These are phyloP conservation scores for Nebria brevicollis DNA, from an alignment of 2,888 invertebrate genomes.

Conservation along the genomic window DNA sequence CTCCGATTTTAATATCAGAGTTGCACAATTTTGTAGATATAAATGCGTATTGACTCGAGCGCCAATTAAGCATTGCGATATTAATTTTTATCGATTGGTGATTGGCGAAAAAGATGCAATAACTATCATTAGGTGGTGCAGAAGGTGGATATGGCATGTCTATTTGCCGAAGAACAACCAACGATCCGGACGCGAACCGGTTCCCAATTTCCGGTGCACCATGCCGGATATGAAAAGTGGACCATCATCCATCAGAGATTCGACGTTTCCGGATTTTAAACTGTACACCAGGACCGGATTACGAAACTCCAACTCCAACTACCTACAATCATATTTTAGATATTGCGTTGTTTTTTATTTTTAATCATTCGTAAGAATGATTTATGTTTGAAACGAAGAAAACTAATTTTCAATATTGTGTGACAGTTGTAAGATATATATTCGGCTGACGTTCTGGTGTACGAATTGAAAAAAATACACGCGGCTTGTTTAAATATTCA, in stretches of 20 bases:
- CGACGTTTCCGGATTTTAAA: background rate
- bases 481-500: background rate
- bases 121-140: background rate
- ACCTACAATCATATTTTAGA: too few species aligned
- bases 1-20: too few species aligned
- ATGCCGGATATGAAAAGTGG: background rate
- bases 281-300: background rate
- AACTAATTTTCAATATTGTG: constrained; percentile 1
- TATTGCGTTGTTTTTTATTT: background rate
- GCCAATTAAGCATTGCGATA: background rate
- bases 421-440: background rate
- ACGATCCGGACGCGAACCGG: background rate
- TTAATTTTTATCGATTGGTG: background rate
- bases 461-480: background rate
- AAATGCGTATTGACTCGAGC: background rate
- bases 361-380: background rate
- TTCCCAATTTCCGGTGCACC: background rate
- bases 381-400: background rate
- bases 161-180: background rate
- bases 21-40: too few species aligned
- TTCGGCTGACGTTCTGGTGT: background rate
- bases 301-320: background rate
- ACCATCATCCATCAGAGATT: constrained; percentile 1
- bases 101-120: background rate
- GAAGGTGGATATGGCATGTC: background rate